These are phyloP conservation scores for Zeugodacus cucurbitae DNA, from an alignment of 1,140 invertebrate genomes.

Conservation along the genomic window DNA sequence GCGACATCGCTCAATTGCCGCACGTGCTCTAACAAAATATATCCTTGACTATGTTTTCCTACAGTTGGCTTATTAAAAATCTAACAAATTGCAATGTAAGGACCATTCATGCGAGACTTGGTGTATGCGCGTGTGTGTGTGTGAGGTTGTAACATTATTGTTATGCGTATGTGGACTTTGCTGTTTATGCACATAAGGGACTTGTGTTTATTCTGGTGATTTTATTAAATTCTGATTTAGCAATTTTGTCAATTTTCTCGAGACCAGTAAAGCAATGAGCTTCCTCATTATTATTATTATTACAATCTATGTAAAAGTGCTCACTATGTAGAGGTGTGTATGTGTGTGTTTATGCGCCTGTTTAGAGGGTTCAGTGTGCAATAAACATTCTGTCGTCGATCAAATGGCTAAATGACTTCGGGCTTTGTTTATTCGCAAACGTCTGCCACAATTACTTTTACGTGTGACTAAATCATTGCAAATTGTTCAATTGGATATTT, in stretches of 20 bases:
- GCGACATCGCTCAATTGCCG: slow-evolving; percentile 28
- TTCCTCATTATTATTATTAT: slow-evolving; percentile 11
- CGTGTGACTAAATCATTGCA: not conserved
- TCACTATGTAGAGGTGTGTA: not conserved
- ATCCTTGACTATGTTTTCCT: slow-evolving; percentile 31
- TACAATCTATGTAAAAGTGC: not conserved
- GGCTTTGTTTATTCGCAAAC: not conserved
- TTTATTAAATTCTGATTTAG: slow-evolving; percentile 39
- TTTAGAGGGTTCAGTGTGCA: not conserved
- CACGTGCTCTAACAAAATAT: slow-evolving; percentile 35
- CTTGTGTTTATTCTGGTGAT: slow-evolving; percentile 30
- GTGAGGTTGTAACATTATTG: not conserved
- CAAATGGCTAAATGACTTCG: slow-evolving; percentile 32
- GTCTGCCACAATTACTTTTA: slow-evolving; percentile 24
- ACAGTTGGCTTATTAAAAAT: slow-evolving; percentile 35
- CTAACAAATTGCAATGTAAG: slow-evolving; percentile 4
- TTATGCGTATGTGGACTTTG: not conserved
- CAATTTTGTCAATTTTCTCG: slow-evolving; percentile 34
- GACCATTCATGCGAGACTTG: not conserved
- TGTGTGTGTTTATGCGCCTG: not conserved
- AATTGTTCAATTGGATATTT: not conserved
- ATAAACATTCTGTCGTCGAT: not conserved
- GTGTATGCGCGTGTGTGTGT: not conserved
- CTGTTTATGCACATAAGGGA: not conserved
- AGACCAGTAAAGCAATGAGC: slow-evolving; percentile 10